Evolutionary conservation across 1,140 invertebrate genomes (phyloP).

Genomic region (Manduca sexta): DNA sequence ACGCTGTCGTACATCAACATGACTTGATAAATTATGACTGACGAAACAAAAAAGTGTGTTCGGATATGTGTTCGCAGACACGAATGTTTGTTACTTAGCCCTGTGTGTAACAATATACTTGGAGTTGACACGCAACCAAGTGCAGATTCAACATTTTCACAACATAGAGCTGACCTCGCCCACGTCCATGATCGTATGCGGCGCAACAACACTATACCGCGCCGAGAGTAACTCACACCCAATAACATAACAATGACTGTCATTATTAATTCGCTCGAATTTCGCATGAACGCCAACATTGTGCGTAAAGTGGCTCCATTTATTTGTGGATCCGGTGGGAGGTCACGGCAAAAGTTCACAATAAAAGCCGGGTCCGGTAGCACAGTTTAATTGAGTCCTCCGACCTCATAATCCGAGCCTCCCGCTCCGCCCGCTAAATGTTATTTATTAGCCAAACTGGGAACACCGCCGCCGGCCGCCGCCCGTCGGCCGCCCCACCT

Average conservation of each 20-base stretch:
- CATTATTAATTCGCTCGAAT: constrained; percentile 28
- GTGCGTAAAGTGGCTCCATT: constrained; percentile 49
- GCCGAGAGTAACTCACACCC: background rate
- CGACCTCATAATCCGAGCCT: constrained; percentile 63
- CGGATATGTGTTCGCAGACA: too few species aligned
- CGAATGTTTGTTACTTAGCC: too few species aligned
- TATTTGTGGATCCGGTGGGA: constrained; percentile 56
- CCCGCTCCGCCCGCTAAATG: constrained; percentile 51
- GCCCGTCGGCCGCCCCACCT: constrained; percentile 25
- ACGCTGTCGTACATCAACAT: constrained; percentile 2
- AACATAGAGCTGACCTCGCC: too few species aligned
- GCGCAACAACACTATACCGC: too few species aligned
- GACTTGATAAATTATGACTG: constrained; percentile 3
- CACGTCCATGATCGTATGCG: too few species aligned
- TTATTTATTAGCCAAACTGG: constrained; percentile 59
- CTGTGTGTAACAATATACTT: too few species aligned
- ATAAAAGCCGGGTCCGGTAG: constrained; percentile 59
- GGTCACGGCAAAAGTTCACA: constrained; percentile 57
- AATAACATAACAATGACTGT: background rate
- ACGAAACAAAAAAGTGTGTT: background rate
- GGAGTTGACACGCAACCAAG: too few species aligned
- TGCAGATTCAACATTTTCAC: too few species aligned
- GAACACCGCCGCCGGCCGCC: constrained; percentile 15
- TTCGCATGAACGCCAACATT: constrained; percentile 30
- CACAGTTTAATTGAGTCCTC: constrained; percentile 67